Evolutionary conservation across 53 echinoderm and acorn worm species (phyloP), one percentile per base, ranked within the genome.

Genomic region (Crossaster papposus): DNA sequence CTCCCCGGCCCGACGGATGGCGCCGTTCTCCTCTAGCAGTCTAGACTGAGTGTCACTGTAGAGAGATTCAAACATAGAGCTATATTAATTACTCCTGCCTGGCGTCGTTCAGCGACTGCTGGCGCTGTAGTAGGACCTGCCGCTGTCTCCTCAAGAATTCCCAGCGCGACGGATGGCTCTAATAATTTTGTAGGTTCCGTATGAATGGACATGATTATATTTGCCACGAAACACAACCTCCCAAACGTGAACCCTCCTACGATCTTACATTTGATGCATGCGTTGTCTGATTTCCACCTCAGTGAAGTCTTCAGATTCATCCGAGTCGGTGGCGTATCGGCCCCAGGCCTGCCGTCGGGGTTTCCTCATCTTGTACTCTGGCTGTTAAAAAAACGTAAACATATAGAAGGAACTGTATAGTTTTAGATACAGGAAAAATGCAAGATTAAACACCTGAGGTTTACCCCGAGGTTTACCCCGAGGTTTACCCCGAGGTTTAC

Each of bases 101-200:
- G 10, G 97, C 97, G 24, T 93, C 90, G n/a, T 94, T 88, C 54
- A 97, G 85, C 30, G 87, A 92, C 24, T 79, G 62, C 74, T 96
- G 94, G 54, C 95, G 78, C 64, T 92, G 82, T 44, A 74, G 90
- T 36, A 97, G 93, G 37, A 92, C 79, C 23, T 88, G 90, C 33
- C 90, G 96, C 82, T 97, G 97, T 8, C 93, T 91, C 28, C 83
- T 81, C 18, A 97, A 89, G 90, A 97, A 97, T 14, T 94, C 94
- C 93, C 93, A 5, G 97, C 97, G 24, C 94, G 86, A 2, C 92
- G 81, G 81, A 97, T 94, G 65, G 95, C 97, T 52, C 13, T 38
- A 7, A 38, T 38, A 38, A 38, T 38, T 38, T 38, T 2, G 38
- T 38, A 38, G 38, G 2, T 38, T 38, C 7, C 3, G 2, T 38